Percentiles rank a stretch among this genome's conserved stretches.
Conservation (phyloP, 1,140 invertebrate species). For the Hypsibius dujardini region DNA sequence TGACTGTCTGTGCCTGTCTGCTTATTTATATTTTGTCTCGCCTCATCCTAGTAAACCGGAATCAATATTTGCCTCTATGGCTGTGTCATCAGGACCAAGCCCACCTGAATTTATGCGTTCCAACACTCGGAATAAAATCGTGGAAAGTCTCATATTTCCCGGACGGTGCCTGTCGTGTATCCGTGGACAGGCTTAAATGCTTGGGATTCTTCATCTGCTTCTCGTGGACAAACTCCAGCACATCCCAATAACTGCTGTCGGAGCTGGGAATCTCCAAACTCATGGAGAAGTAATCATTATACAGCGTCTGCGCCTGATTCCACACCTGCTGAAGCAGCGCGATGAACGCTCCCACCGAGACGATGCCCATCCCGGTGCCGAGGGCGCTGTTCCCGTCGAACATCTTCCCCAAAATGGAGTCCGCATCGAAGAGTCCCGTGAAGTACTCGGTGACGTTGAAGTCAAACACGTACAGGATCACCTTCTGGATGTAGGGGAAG, state of each 20-base stretch:
- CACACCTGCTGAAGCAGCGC: constrained; percentile 28
- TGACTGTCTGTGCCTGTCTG: too few species aligned
- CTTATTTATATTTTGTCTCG: not conserved
- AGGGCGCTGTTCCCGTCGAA: constrained; percentile 37
- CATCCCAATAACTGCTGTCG: constrained; percentile 33
- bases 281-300: constrained; percentile 24
- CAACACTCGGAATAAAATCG: constrained; percentile 35
- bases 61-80: constrained; percentile 32
- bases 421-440: not conserved
- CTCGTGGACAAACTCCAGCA: constrained; percentile 21
- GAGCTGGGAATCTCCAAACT: constrained; percentile 33
- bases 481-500: constrained; percentile 13
- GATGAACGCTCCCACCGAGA: constrained; percentile 35
- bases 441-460: not conserved
- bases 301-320: not conserved
- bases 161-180: constrained; percentile 29
- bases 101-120: constrained; percentile 30
- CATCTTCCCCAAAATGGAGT: not conserved
- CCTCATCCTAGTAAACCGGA: constrained; percentile 30
- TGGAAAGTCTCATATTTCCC: constrained; percentile 31
- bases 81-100: constrained; percentile 26
- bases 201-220: constrained; percentile 23
- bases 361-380: constrained; percentile 37
- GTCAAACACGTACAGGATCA: not conserved
- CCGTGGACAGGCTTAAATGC: constrained; percentile 33